A percentile compares a stretch with the other conserved stretches of the same genome.
These are phyloP conservation scores for Chionomys nivalis DNA, from an alignment of 2,113 vertebrate species.

Conservation along the genomic window DNA sequence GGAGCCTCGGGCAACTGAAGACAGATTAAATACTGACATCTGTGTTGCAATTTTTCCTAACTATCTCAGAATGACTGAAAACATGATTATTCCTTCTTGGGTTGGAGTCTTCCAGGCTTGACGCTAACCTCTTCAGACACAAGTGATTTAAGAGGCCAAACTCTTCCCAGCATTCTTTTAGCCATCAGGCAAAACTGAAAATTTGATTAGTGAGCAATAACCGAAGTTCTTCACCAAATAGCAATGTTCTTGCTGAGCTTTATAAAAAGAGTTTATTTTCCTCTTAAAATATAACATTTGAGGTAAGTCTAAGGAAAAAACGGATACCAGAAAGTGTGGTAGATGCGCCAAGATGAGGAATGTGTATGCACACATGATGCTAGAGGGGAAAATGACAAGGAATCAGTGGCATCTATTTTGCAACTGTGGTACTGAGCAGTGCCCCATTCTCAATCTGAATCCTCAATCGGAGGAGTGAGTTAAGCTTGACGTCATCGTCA, in stretches of 20 bases:
- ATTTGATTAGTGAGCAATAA: slow-evolving; percentile 53
- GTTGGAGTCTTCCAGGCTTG: background rate
- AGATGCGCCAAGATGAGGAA: background rate
- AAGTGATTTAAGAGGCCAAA: slow-evolving; percentile 14
- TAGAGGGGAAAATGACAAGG: background rate
- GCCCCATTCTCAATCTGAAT: background rate
- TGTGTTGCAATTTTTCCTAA: slow-evolving; percentile 54
- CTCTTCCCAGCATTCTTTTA: background rate
- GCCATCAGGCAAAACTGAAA: slow-evolving; percentile 54
- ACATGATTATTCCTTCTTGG: background rate
- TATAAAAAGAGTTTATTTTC: background rate
- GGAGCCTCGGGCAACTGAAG: background rate
- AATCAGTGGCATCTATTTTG: background rate
- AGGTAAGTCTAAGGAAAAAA: background rate
- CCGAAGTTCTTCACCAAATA: background rate
- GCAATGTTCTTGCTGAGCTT: slow-evolving; percentile 34
- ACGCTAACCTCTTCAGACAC: slow-evolving; percentile 39
- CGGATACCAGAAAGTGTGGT: background rate
- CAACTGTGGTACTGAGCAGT: no score
- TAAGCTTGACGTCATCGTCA: fast-evolving
- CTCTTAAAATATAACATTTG: slow-evolving; percentile 14
- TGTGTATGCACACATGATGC: background rate
- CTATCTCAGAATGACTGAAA: background rate
- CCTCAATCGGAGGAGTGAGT: background rate
- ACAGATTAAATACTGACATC: background rate